Percentiles rank a stretch among this genome's conserved stretches.
Conservation (phyloP, 35 echinoderm and acorn worm genomes). For the Hemicentrotus pulcherrimus region DNA sequence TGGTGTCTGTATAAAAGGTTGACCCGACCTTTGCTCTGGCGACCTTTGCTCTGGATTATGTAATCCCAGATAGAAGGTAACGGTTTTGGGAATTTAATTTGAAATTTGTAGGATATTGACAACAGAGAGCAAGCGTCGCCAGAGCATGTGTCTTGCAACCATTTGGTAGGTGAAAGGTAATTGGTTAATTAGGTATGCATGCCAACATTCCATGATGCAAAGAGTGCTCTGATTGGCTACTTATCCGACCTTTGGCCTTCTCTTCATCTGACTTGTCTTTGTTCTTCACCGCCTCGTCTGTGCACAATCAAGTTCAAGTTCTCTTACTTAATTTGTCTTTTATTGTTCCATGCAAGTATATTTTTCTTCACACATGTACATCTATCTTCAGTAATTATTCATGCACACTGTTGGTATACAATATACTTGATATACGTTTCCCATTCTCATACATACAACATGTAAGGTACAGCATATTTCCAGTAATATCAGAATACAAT, state of each 20-base stretch:
- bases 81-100: too few relatives aligned
- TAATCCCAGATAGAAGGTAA: too few relatives aligned
- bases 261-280: slow-evolving; percentile 36
- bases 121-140: too few relatives aligned
- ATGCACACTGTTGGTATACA: not conserved
- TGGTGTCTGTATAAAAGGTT: not conserved
- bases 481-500: too few relatives aligned
- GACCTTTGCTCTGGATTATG: too few relatives aligned
- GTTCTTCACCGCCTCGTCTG: slow-evolving; percentile 52
- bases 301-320: not conserved
- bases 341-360: not conserved
- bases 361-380: not conserved
- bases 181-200: slow-evolving; percentile 40
- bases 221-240: slow-evolving; percentile 34
- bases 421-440: not conserved
- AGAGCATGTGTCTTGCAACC: too few relatives aligned
- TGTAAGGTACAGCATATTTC: too few relatives aligned
- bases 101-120: too few relatives aligned
- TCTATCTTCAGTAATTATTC: not conserved
- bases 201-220: slow-evolving; percentile 51
- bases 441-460: too few relatives aligned
- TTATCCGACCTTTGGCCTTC: slow-evolving; percentile 19
- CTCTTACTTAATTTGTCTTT: not conserved
- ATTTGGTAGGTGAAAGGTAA: slow-evolving; percentile 28
- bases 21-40: too few relatives aligned